Base-by-base conservation (phyloP, 2,888 invertebrate species). In the Drosophila kuntzei region DNA sequence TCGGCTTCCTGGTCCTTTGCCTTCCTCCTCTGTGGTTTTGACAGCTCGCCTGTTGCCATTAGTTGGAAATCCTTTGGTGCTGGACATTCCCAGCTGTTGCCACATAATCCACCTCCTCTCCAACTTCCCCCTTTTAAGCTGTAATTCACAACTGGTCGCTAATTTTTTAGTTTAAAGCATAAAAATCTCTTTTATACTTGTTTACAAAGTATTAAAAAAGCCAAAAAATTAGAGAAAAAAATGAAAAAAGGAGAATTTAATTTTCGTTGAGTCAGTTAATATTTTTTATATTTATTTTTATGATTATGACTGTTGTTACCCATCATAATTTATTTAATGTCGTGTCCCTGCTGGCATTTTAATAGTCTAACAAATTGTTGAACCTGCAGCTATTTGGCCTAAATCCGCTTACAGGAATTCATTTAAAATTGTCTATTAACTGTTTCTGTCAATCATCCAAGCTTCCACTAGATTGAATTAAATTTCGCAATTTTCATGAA, bases 81-180 rank as follows among this genome's bases (percentile, higher is more conserved):
- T 47, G 71, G 58, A 51, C 75, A 60, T 43, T 51, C 60, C 61
- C 82, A 80, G 86, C 80, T 85, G 86, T 67, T 80, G 60, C 63
- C 80, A 72, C 80, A 78, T 74, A 80, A 80, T 73, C 73, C 61
- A 60, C 37, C 66, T 51, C n/a, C 20, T 27, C 29, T 20, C 18
- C n/a, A 9, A 4, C 49, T 9, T 8, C n/a, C n/a, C 11, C 14
- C 39, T 29, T 4, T 11, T 14, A 8, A 3, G 25, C 14, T 46
- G 44, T 44, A 49, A 55, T 74, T 70, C 54, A 37, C 47, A 69
- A 70, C 72, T 65, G 63, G 39, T 58, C 39, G 71, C 75, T 60
- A 71, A 79, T 71, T 79, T 80, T 62, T 64, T 46, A 54, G 65
- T 66, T 68, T 53, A 36, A 44, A 58, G 59, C 76, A 69, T 63